A percentile compares a stretch with the other conserved stretches of the same genome.
phyloP scores from a whole-genome alignment of 2,888 invertebrate species.

The Sesia bembeciformis region DNA sequence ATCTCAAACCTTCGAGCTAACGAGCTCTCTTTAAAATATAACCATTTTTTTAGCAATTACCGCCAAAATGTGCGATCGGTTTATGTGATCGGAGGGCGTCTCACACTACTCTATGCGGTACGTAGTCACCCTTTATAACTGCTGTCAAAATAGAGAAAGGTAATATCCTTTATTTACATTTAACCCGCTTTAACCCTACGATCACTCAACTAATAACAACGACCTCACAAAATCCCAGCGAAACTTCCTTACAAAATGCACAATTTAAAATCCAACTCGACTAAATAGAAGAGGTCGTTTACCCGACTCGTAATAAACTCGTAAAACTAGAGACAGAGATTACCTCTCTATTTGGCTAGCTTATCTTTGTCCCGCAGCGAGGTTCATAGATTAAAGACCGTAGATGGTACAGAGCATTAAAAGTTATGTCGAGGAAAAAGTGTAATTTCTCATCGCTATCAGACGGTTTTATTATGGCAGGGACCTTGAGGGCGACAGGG shows the following conservation, averaged over 20 bases:
- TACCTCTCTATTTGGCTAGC: conserved; percentile 63
- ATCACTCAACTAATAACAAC: no score
- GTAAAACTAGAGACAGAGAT: conserved; percentile 45
- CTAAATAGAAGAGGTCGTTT: conserved; percentile 46
- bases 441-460: neutral
- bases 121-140: no score
- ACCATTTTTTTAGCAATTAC: no score
- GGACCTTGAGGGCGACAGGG: neutral
- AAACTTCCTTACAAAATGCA: neutral
- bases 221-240: no score
- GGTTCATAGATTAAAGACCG: conserved; percentile 25
- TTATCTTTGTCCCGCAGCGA: conserved; percentile 47
- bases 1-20: no score
- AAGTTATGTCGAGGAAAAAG: neutral
- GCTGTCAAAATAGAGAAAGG: no score
- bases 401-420: neutral
- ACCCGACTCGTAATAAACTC: conserved; percentile 37
- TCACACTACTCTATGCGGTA: no score
- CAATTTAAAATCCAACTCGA: conserved; percentile 28
- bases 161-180: no score
- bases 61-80: no score
- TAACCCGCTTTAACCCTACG: no score
- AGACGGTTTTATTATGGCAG: neutral
- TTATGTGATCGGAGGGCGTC: no score
- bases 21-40: no score